These are phyloP conservation scores for Channa maculata DNA, from an alignment of 2,113 vertebrate species.

Conservation along the genomic window DNA sequence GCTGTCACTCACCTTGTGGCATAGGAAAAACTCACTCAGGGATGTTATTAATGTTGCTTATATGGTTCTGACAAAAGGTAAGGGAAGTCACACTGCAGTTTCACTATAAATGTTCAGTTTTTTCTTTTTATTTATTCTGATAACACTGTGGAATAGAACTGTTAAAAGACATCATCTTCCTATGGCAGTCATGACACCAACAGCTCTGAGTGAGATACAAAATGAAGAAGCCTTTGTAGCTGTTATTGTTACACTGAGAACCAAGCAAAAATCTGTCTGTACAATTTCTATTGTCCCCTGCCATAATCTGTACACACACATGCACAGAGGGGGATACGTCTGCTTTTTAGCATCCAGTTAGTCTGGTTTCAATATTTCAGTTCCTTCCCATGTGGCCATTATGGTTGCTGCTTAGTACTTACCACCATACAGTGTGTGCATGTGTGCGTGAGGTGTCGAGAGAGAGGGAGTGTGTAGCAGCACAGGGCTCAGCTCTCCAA, in stretches of 20 bases:
- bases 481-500: conserved; percentile 50
- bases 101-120: too few relatives aligned
- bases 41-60: background rate
- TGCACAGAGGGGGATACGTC: background rate
- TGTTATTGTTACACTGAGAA: conserved; percentile 34
- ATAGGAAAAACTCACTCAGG: too few relatives aligned
- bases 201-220: conserved; percentile 9
- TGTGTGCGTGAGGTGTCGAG: conserved; percentile 22
- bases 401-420: conserved; percentile 29
- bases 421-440: conserved; percentile 15
- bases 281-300: conserved; percentile 42
- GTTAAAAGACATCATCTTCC: background rate
- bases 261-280: conserved; percentile 31
- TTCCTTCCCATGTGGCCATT: conserved; percentile 42
- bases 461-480: conserved; percentile 35
- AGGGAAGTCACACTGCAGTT: too few relatives aligned
- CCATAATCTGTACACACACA: conserved; percentile 36
- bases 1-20: background rate
- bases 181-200: conserved; percentile 22
- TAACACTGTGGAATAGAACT: background rate
- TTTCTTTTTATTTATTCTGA: background rate
- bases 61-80: too few relatives aligned
- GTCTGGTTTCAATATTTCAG: conserved; percentile 43
- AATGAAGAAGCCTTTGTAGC: conserved; percentile 39
- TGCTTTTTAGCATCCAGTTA: conserved; percentile 51